A percentile compares a stretch with the other conserved stretches of the same genome.
These are phyloP conservation scores for Tinea pellionella DNA, from an alignment of 2,888 invertebrate species.

Conservation along the genomic window DNA sequence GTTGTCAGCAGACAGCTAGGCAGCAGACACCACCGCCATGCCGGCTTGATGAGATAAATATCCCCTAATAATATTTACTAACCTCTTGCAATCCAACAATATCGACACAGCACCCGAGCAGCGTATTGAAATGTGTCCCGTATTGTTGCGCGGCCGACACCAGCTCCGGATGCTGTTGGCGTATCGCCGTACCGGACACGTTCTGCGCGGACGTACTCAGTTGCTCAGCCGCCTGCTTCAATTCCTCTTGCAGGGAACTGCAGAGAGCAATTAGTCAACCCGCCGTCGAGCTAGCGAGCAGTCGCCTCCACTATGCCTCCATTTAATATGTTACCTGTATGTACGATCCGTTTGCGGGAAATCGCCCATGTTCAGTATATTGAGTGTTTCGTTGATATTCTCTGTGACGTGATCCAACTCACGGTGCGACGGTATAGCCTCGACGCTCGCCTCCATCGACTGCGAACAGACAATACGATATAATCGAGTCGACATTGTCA, in stretches of 20 bases:
- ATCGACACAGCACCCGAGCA: conserved; percentile 84
- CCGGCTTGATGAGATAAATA: no score
- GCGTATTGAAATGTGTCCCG: conserved; percentile 80
- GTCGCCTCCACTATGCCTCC: no score
- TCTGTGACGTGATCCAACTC: conserved; percentile 92
- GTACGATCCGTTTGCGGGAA: conserved; percentile 73
- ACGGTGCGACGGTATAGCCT: conserved; percentile 91
- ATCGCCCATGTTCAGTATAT: conserved; percentile 77
- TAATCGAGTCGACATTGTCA: no score
- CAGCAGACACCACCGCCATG: no score
- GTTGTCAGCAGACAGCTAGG: no score
- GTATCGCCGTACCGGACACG: conserved; percentile 80
- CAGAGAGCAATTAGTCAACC: background rate
- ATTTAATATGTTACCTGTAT: background rate
- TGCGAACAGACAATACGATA: conserved; percentile 24
- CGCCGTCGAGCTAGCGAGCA: no score
- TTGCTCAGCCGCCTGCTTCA: conserved; percentile 85
- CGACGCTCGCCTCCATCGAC: conserved; percentile 74
- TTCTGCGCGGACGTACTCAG: conserved; percentile 79
- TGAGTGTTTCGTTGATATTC: conserved; percentile 81
- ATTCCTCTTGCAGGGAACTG: conserved; percentile 85
- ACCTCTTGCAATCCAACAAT: conserved; percentile 84
- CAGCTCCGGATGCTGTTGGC: conserved; percentile 36
- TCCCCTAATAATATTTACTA: no score
- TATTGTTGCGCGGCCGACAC: conserved; percentile 83